A percentile compares a stretch with the other conserved stretches of the same genome.
These are phyloP conservation scores for Pemphredon lugubris DNA, from an alignment of 2,888 invertebrate species.

Conservation along the genomic window DNA sequence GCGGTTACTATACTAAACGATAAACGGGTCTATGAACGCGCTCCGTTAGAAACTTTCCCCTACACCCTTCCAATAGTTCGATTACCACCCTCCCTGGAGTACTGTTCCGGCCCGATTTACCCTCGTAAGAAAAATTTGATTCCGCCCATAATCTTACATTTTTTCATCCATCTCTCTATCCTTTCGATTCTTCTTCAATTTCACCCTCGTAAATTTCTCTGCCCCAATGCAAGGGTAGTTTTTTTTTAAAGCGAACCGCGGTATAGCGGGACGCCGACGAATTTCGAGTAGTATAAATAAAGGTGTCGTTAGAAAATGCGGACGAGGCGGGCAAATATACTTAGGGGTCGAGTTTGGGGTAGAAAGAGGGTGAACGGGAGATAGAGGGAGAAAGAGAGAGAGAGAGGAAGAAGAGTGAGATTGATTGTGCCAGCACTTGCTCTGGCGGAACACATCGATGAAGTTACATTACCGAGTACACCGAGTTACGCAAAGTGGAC, in stretches of 20 bases:
- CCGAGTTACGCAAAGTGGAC: slow-evolving; percentile 79
- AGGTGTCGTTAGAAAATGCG: too few species aligned
- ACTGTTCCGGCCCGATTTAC: slow-evolving; percentile 48
- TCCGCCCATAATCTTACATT: slow-evolving; percentile 49
- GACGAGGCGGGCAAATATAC: too few species aligned
- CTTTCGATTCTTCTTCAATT: slow-evolving; percentile 19
- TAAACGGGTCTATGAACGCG: slow-evolving; percentile 25
- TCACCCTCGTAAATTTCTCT: slow-evolving; percentile 6
- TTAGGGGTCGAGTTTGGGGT: too few species aligned
- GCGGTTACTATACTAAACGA: slow-evolving; percentile 5
- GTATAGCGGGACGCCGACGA: neutral
- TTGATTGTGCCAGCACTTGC: slow-evolving; percentile 78
- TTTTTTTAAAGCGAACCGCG: slow-evolving; percentile 38
- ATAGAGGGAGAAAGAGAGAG: slow-evolving; percentile 51
- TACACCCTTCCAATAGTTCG: slow-evolving; percentile 27
- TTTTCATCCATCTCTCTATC: slow-evolving; percentile 41
- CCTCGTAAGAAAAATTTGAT: slow-evolving; percentile 48
- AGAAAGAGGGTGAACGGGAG: too few species aligned
- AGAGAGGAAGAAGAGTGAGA: slow-evolving; percentile 69
- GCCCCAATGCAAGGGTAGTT: slow-evolving; percentile 18
- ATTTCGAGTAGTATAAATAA: neutral
- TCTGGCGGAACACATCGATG: slow-evolving; percentile 79
- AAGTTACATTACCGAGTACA: slow-evolving; percentile 79
- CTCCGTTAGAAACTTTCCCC: slow-evolving; percentile 18
- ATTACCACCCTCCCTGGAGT: slow-evolving; percentile 45